Percentiles rank a stretch among this genome's conserved stretches.
phyloP scores from a whole-genome alignment of 2,113 vertebrate species.

The Scortum barcoo region DNA sequence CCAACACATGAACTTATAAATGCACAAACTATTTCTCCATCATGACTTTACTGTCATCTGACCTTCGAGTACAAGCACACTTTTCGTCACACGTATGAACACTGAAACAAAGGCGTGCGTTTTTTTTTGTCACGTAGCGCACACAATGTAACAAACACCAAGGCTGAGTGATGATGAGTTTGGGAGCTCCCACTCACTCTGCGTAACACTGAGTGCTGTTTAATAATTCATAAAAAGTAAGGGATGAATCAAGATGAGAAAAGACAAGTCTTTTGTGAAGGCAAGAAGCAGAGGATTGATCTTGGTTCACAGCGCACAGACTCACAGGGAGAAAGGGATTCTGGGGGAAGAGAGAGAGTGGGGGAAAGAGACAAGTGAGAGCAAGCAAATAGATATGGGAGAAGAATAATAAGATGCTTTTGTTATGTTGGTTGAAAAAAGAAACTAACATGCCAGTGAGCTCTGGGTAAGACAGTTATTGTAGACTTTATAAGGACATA shows the following conservation, averaged over 20 bases:
- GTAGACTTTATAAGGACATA: slow-evolving; percentile 19
- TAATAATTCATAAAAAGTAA: slow-evolving; percentile 81
- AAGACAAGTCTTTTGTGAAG: slow-evolving; percentile 75
- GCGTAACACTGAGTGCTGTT: slow-evolving; percentile 74
- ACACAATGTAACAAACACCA: slow-evolving; percentile 50
- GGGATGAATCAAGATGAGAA: slow-evolving; percentile 70
- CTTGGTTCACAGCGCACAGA: slow-evolving; percentile 59
- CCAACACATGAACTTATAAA: not conserved
- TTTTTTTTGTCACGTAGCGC: slow-evolving; percentile 14
- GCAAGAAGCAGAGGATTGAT: slow-evolving; percentile 70
- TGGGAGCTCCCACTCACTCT: slow-evolving; percentile 67
- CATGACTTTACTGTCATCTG: not conserved
- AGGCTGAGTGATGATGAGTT: slow-evolving; percentile 58
- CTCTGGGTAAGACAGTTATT: slow-evolving; percentile 29
- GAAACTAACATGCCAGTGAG: slow-evolving; percentile 21
- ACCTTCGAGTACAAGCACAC: not conserved
- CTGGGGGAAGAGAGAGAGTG: slow-evolving; percentile 26
- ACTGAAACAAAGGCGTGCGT: slow-evolving; percentile 12
- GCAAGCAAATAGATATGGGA: slow-evolving; percentile 52
- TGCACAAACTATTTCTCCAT: slow-evolving; percentile 1
- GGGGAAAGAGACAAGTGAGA: slow-evolving; percentile 22
- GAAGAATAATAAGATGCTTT: slow-evolving; percentile 53
- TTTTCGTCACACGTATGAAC: not conserved
- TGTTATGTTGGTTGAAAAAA: slow-evolving; percentile 51
- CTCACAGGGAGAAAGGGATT: slow-evolving; percentile 47